A percentile compares a stretch with the other conserved stretches of the same genome.
Conservation (phyloP, 2,888 invertebrate species). For the Mythimna pallens region DNA sequence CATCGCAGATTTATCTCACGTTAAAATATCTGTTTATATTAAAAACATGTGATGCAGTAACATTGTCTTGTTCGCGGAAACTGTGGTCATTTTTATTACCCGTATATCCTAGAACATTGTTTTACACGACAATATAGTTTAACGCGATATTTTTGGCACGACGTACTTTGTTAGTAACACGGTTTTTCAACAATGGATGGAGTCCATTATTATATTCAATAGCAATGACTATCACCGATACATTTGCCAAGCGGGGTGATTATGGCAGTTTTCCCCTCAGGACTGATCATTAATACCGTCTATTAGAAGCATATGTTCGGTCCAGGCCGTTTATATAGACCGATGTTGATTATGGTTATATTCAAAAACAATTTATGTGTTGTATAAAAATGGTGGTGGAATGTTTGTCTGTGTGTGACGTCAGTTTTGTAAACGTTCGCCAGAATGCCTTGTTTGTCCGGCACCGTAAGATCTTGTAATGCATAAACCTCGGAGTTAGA, state of each 20-base stretch:
- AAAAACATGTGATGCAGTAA: conserved; percentile 53
- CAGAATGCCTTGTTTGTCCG: conserved; percentile 31
- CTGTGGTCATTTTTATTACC: conserved; percentile 73
- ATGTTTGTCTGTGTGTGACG: conserved; percentile 40
- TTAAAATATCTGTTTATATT: conserved; percentile 58
- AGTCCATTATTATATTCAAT: conserved; percentile 36
- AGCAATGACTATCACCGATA: conserved; percentile 12
- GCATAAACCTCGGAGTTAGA: background rate
- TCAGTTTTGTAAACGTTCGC: conserved; percentile 44
- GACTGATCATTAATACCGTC: conserved; percentile 26
- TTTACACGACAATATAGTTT: conserved; percentile 43
- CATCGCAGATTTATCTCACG: conserved; percentile 44
- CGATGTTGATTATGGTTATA: conserved; percentile 33
- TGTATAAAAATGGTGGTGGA: conserved; percentile 43
- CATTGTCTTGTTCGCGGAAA: conserved; percentile 69
- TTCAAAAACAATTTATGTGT: conserved; percentile 34
- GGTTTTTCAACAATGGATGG: conserved; percentile 37
- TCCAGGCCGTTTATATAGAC: conserved; percentile 19
- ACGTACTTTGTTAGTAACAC: conserved; percentile 7
- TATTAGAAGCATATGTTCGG: conserved; percentile 38
- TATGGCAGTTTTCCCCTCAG: conserved; percentile 15
- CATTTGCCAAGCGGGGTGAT: conserved; percentile 33
- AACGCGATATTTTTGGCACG: conserved; percentile 42
- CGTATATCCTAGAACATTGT: conserved; percentile 35
- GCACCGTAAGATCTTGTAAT: background rate